Base-by-base conservation (phyloP, 2,113 vertebrate species). In the Meriones unguiculatus region DNA sequence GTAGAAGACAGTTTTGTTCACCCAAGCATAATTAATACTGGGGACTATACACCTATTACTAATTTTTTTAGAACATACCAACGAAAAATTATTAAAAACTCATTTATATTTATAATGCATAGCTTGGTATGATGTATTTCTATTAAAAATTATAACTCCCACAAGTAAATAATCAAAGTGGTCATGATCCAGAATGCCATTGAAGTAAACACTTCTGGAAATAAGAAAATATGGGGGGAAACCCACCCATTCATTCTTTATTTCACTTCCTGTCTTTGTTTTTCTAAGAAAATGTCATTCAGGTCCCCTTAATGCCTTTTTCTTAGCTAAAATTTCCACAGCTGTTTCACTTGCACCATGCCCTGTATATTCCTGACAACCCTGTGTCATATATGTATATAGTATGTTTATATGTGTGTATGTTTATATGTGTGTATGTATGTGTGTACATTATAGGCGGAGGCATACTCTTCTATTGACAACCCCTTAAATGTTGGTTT, bases 11-110 rank as follows among this genome's bases (percentile, higher is more conserved):
- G 73, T 50, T 96, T 78, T 1, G 0, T 86, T 20, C n/a, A 72
- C 17, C 92, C 84, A 73, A 89, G 89, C 84, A 69, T 96, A 96
- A 96, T 96, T 93, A 82, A 17, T 93, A 94, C 70, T 62, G 97
- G 57, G 24, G 2, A 69, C 30, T 46, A 77, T 93, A 72, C 41
- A 10, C 5, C 24, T 87, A 52, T 64, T 50, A 11, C 14, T 96
- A 59, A 4, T 24, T 38, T 89, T 75, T 75, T 80, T 32, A 85
- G 59, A 92, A 80, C 22, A 90, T 62, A 65, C 20, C 35, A 72
- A 15, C 80, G 13, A 22, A 87, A 96, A 94, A 75, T 76, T 82
- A 67, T 12, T 69, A 87, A n/a, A 95, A 92, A 97, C 69, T 38
- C 12, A 10, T 86, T 52, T 84, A 25, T 80, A 73, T 73, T 57